Conservation (phyloP, 2,797 vertebrate genomes). For the Galaxias olidus region DNA sequence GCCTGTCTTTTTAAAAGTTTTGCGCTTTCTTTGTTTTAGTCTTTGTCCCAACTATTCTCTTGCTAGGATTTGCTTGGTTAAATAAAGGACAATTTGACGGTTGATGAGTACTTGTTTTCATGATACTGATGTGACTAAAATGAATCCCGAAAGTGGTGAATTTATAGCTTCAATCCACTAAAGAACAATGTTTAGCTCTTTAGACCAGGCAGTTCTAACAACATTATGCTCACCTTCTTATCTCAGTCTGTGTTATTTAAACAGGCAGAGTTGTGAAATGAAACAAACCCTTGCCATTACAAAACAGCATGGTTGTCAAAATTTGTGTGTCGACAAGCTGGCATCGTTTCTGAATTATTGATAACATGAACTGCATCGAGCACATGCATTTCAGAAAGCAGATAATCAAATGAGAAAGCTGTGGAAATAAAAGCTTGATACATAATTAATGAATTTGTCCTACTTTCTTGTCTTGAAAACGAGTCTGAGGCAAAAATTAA, state of each 20-base stretch:
- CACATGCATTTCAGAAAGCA: slow-evolving; percentile 58
- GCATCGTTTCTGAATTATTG: slow-evolving; percentile 61
- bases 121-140: too few species aligned
- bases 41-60: neutral
- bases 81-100: too few species aligned
- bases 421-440: slow-evolving; percentile 67
- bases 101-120: too few species aligned
- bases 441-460: slow-evolving; percentile 73
- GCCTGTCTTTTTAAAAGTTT: neutral
- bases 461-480: slow-evolving; percentile 54
- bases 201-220: neutral
- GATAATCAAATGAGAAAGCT: slow-evolving; percentile 67
- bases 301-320: slow-evolving; percentile 46
- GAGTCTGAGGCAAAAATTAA: slow-evolving; percentile 38
- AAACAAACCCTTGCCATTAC: slow-evolving; percentile 40
- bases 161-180: too few species aligned
- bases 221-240: slow-evolving; percentile 11
- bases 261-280: slow-evolving; percentile 11
- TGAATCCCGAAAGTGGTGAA: too few species aligned
- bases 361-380: slow-evolving; percentile 58
- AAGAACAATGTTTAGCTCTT: neutral
- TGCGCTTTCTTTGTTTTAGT: neutral
- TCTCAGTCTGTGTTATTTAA: slow-evolving; percentile 4
- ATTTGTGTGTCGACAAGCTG: slow-evolving; percentile 52
- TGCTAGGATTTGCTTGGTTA: too few species aligned